A percentile compares a stretch with the other conserved stretches of the same genome.
Conservation (phyloP, 1,140 invertebrate genomes). For the Nasonia giraulti region DNA sequence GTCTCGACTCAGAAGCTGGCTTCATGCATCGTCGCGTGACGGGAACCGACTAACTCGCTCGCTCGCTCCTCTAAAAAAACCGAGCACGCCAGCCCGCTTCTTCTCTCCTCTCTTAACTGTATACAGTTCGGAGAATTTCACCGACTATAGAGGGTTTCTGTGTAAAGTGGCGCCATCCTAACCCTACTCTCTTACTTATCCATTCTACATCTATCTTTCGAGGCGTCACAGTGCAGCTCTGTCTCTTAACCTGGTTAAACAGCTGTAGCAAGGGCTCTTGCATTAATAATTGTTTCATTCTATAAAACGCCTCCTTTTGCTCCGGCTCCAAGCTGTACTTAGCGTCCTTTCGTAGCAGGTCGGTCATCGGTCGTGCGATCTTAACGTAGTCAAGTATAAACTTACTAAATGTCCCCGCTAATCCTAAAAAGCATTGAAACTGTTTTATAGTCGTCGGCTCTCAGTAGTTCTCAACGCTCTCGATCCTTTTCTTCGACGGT, state of each 20-base stretch:
- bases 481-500: not conserved
- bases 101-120: too few species aligned
- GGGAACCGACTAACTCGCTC: too few species aligned
- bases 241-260: conserved; percentile 12
- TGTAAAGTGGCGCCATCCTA: too few species aligned
- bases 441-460: conserved; percentile 38
- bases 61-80: too few species aligned
- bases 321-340: conserved; percentile 15
- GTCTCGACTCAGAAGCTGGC: too few species aligned
- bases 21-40: too few species aligned
- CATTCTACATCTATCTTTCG: conserved; percentile 35
- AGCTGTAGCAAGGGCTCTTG: conserved; percentile 30
- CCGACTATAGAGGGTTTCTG: too few species aligned
- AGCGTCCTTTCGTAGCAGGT: conserved; percentile 10
- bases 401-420: conserved; percentile 50
- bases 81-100: too few species aligned
- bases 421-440: conserved; percentile 47
- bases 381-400: conserved; percentile 32
- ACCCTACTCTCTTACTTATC: too few species aligned
- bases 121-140: too few species aligned
- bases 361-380: conserved; percentile 24
- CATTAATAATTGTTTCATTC: conserved; percentile 15
- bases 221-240: conserved; percentile 61
- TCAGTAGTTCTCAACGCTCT: not conserved
- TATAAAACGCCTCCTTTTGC: conserved; percentile 19